A percentile compares a stretch with the other conserved stretches of the same genome.
Conservation (phyloP, 2,797 vertebrate genomes). For the Anguilla megastoma region DNA sequence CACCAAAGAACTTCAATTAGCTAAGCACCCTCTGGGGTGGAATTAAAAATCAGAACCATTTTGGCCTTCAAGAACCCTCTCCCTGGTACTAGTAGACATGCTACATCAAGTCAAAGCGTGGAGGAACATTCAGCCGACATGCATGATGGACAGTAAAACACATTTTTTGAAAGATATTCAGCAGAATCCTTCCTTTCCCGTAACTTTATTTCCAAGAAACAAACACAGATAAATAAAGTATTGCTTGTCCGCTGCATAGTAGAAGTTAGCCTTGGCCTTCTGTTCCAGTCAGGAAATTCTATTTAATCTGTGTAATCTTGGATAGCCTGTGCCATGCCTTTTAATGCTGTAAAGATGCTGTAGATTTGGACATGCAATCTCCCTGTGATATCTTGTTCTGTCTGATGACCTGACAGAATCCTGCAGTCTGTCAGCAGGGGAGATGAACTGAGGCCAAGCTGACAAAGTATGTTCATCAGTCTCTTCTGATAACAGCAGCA, state of each 20-base stretch:
- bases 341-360: conserved; percentile 57
- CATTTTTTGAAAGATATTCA: background rate
- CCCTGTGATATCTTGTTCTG: conserved; percentile 44
- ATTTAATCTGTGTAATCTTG: conserved; percentile 62
- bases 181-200: background rate
- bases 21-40: background rate
- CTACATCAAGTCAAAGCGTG: background rate
- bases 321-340: conserved; percentile 57
- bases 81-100: background rate
- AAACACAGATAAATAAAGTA: background rate
- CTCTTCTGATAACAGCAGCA: background rate
- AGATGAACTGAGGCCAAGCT: conserved; percentile 3
- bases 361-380: conserved; percentile 54
- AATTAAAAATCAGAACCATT: conserved; percentile 42
- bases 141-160: no score
- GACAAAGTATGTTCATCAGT: background rate
- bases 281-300: conserved; percentile 41
- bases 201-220: background rate
- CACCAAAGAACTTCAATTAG: background rate
- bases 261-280: background rate
- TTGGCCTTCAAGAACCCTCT: conserved; percentile 48
- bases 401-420: conserved; percentile 25
- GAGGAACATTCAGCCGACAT: background rate
- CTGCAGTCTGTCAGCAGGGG: conserved; percentile 15
- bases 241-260: background rate